These are phyloP conservation scores for Ormyrus thymus DNA, from an alignment of 2,888 invertebrate genomes.

Conservation along the genomic window DNA sequence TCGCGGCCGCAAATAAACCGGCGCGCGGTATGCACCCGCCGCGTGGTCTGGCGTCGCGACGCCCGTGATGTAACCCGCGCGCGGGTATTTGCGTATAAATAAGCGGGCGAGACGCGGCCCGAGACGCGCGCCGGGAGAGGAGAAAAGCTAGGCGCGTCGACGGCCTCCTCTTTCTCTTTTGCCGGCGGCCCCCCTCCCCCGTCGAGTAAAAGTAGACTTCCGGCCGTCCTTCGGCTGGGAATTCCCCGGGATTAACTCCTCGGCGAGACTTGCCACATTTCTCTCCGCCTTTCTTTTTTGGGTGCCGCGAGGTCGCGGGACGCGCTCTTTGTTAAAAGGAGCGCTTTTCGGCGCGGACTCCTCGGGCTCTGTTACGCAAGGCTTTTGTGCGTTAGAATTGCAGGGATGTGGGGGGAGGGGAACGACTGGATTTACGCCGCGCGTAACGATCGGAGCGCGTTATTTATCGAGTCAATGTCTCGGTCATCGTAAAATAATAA, in stretches of 20 bases:
- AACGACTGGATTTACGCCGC: too few relatives aligned
- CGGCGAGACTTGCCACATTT: slow-evolving; percentile 28
- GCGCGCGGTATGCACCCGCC: neutral
- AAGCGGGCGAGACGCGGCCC: neutral
- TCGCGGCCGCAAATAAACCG: slow-evolving; percentile 38
- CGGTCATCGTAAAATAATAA: too few relatives aligned
- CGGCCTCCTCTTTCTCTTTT: neutral
- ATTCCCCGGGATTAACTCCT: slow-evolving; percentile 50
- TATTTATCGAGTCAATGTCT: too few relatives aligned
- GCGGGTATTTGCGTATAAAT: too few relatives aligned
- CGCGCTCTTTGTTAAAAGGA: neutral
- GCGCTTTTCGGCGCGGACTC: too few relatives aligned
- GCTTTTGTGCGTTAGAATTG: too few relatives aligned
- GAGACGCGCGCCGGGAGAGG: neutral
- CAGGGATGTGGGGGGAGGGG: too few relatives aligned
- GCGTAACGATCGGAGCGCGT: too few relatives aligned
- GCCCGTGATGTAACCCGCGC: slow-evolving; percentile 14
- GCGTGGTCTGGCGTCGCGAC: slow-evolving; percentile 25
- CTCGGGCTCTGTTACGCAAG: too few relatives aligned
- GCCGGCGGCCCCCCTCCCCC: neutral
- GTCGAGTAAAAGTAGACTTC: slow-evolving; percentile 55
- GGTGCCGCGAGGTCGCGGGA: neutral
- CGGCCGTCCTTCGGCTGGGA: slow-evolving; percentile 54
- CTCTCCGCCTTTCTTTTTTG: slow-evolving; percentile 3
- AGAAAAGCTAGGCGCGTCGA: neutral